phyloP scores from a whole-genome alignment of 2,797 vertebrate genomes.

The Xiphophorus birchmanni region DNA sequence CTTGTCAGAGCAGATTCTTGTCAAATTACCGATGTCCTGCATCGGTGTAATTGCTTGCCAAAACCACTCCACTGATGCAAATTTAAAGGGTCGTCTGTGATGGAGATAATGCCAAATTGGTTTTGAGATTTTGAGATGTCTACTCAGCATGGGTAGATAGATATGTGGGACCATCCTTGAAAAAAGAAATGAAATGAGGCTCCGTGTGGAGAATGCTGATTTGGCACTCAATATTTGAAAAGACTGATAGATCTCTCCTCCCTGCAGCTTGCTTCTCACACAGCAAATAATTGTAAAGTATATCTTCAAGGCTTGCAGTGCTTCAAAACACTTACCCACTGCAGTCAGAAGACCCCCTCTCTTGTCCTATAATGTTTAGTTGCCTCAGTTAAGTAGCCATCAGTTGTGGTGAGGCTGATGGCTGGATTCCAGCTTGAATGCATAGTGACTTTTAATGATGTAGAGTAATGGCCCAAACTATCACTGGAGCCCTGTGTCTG shows the following conservation, averaged over 20 bases:
- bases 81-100: conserved; percentile 75
- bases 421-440: conserved; percentile 47
- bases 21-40: conserved; percentile 76
- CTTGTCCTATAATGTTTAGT: conserved; percentile 52
- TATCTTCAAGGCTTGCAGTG: conserved; percentile 44
- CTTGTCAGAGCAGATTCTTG: conserved; percentile 76
- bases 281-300: conserved; percentile 52
- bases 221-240: conserved; percentile 41
- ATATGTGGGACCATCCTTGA: conserved; percentile 55
- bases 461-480: conserved; percentile 16
- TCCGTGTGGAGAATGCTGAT: conserved; percentile 69
- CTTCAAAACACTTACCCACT: conserved; percentile 27
- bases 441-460: conserved; percentile 59
- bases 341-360: conserved; percentile 55
- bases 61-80: conserved; percentile 76
- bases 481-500: conserved; percentile 4
- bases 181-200: conserved; percentile 60
- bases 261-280: conserved; percentile 39
- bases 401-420: conserved; percentile 58
- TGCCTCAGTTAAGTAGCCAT: conserved; percentile 61
- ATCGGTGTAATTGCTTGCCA: conserved; percentile 82
- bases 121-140: conserved; percentile 75
- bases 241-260: conserved; percentile 41
- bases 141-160: conserved; percentile 66
- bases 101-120: conserved; percentile 79